phyloP scores from a whole-genome alignment of 2,113 vertebrate genomes.

The Bagarius yarrelli region DNA sequence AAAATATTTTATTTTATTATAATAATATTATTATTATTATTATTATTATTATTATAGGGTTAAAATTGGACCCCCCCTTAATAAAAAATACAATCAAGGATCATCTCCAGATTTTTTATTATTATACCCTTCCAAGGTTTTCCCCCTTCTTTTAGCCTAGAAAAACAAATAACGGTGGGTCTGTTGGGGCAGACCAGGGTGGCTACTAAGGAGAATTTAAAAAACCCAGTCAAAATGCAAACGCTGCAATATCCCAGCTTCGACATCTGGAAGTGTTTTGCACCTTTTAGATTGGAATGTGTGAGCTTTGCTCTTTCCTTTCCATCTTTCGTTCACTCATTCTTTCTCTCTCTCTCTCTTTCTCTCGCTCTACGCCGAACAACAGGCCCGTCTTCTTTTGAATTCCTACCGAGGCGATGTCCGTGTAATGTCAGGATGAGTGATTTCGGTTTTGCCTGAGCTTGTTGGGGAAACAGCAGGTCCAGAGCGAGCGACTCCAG shows the following conservation, averaged over 20 bases:
- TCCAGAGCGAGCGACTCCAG: slow-evolving; percentile 58
- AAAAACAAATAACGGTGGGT: slow-evolving; percentile 50
- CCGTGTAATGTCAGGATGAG: slow-evolving; percentile 23
- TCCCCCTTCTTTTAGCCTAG: slow-evolving; percentile 43
- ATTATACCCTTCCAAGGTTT: slow-evolving; percentile 45
- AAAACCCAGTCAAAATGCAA: slow-evolving; percentile 60
- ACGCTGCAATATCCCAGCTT: slow-evolving; percentile 64
- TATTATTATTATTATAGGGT: background rate
- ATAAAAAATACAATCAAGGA: slow-evolving; percentile 34
- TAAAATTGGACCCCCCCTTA: background rate
- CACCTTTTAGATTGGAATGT: slow-evolving; percentile 74
- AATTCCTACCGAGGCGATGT: slow-evolving; percentile 37
- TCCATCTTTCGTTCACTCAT: slow-evolving; percentile 31
- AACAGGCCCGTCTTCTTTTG: background rate
- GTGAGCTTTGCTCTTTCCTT: slow-evolving; percentile 57
- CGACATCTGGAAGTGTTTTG: slow-evolving; percentile 76
- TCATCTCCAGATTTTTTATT: slow-evolving; percentile 28
- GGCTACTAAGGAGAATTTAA: slow-evolving; percentile 45
- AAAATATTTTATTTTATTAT: background rate
- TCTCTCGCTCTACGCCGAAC: slow-evolving; percentile 3
- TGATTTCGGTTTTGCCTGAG: slow-evolving; percentile 50
- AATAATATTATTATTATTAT: slow-evolving; percentile 18
- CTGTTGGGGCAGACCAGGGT: slow-evolving; percentile 55
- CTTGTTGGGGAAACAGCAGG: slow-evolving; percentile 53
- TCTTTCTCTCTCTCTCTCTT: slow-evolving; percentile 22